Conservation (phyloP, 2,797 vertebrate genomes). For the Neoniphon sammara region DNA sequence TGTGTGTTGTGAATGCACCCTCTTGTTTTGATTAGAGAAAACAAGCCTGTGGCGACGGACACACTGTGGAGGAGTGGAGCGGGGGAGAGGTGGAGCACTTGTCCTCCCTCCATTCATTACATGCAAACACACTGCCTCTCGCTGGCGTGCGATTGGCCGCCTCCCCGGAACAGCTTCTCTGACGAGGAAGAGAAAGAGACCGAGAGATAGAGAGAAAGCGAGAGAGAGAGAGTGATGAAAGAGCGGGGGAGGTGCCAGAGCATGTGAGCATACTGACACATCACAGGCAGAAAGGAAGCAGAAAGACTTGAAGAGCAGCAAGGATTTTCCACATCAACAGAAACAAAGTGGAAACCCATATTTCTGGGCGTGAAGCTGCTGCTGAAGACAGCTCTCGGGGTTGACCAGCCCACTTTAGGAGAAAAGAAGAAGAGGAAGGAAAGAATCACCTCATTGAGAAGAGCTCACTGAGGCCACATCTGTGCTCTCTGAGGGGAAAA, state of each 20-base stretch:
- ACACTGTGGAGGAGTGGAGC: neutral
- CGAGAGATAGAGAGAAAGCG: constrained; percentile 21
- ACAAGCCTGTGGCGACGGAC: constrained; percentile 22
- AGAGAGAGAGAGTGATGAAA: constrained; percentile 38
- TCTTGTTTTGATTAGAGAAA: constrained; percentile 60
- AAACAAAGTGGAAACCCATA: neutral
- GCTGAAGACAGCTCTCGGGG: neutral
- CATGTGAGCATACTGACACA: constrained; percentile 72
- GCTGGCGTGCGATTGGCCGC: constrained; percentile 60
- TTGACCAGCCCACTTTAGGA: too few species aligned
- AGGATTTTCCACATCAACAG: neutral
- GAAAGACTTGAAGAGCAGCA: constrained; percentile 9
- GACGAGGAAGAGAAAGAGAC: constrained; percentile 11
- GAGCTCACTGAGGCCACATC: constrained; percentile 6
- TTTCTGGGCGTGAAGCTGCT: neutral
- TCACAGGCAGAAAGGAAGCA: constrained; percentile 53
- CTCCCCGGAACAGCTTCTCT: constrained; percentile 9
- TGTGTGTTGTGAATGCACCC: constrained; percentile 34
- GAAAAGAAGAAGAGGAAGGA: constrained; percentile 24
- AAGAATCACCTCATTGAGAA: neutral
- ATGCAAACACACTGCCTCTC: constrained; percentile 41
- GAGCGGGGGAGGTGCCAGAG: constrained; percentile 60
- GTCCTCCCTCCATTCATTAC: constrained; percentile 68
- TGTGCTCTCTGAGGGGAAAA: constrained; percentile 18
- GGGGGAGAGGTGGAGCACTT: constrained; percentile 42